Conservation (phyloP, 2,797 vertebrate genomes). For the Lithobates pipiens region DNA sequence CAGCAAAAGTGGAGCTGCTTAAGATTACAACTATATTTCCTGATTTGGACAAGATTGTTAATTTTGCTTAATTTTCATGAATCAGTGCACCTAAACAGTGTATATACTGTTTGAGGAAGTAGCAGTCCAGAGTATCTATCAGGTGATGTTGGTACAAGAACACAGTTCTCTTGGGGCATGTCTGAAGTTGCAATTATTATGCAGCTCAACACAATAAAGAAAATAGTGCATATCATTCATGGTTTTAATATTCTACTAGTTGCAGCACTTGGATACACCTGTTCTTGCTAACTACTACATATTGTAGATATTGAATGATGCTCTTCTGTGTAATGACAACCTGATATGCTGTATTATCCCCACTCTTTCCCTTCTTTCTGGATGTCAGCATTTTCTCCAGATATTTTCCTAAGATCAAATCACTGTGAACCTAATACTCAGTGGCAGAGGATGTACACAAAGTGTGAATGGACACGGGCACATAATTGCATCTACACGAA, state of each 20-base stretch:
- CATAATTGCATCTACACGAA: constrained; percentile 2
- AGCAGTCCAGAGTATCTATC: not conserved
- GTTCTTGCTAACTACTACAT: too few relatives aligned
- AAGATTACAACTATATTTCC: not conserved
- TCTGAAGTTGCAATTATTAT: too few relatives aligned
- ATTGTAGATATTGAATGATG: too few relatives aligned
- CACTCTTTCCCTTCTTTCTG: not conserved
- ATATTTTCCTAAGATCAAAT: not conserved
- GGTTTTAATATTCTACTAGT: too few relatives aligned
- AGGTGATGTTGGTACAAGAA: too few relatives aligned
- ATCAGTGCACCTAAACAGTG: not conserved
- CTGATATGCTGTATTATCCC: not conserved
- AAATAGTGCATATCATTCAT: too few relatives aligned
- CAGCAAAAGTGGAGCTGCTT: too few relatives aligned
- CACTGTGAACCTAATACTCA: not conserved
- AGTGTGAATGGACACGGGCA: not conserved
- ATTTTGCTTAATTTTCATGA: not conserved
- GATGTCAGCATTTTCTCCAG: not conserved
- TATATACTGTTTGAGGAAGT: not conserved
- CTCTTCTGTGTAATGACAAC: too few relatives aligned
- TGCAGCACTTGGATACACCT: too few relatives aligned
- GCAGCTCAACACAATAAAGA: too few relatives aligned
- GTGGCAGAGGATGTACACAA: not conserved
- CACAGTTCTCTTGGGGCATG: too few relatives aligned
- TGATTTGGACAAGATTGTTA: not conserved